phyloP scores from a whole-genome alignment of 1,140 invertebrate genomes.

The Diprion similis region DNA sequence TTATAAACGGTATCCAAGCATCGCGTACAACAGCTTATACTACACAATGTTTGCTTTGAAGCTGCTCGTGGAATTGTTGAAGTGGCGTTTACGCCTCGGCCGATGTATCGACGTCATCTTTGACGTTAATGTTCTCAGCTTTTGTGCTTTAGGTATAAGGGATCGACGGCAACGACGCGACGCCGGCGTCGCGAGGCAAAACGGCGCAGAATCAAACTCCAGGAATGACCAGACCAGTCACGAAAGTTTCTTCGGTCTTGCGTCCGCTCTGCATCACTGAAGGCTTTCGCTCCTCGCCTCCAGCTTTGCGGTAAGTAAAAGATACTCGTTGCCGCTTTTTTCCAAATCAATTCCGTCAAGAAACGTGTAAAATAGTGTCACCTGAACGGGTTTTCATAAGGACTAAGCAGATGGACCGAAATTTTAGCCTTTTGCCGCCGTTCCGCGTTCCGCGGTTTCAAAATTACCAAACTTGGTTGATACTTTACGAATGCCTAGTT shows the following conservation, averaged over 20 bases:
- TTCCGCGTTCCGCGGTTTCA: no score
- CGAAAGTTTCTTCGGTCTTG: background rate
- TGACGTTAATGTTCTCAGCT: background rate
- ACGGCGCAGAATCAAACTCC: conserved; percentile 4
- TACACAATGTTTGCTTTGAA: no score
- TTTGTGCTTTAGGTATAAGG: no score
- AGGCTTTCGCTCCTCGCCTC: background rate
- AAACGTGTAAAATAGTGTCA: no score
- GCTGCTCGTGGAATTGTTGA: background rate
- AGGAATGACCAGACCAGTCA: background rate
- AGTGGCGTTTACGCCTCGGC: no score
- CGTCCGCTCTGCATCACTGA: background rate
- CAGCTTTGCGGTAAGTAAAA: background rate
- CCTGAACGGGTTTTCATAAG: no score
- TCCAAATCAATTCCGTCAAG: no score
- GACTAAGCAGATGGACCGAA: no score
- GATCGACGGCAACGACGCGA: background rate
- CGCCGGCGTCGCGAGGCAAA: background rate
- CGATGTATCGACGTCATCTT: background rate
- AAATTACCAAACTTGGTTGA: background rate
- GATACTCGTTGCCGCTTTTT: no score
- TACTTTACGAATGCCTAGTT: background rate
- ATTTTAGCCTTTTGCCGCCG: no score
- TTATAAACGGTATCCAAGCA: no score
- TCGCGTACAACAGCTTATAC: no score